Base-by-base conservation (phyloP, 2,797 vertebrate species). In the Melanotaenia trifasciata region DNA sequence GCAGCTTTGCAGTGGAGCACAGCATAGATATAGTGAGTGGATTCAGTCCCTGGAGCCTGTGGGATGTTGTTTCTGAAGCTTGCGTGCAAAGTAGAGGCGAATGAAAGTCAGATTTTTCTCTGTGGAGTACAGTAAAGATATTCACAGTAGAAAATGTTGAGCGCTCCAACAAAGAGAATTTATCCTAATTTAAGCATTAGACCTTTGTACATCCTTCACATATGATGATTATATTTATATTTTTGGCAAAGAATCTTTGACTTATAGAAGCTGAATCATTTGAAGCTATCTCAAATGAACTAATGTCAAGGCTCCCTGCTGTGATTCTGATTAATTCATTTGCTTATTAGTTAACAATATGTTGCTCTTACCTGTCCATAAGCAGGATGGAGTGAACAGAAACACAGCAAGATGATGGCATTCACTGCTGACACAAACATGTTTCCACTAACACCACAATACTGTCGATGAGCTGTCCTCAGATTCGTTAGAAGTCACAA, bases 361-460 rank as follows among this genome's bases (percentile, higher is more conserved):
- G 67, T 51, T 40, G 38, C 54, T 90, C 94, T 92, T 90, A 95
- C 95, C 94, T 95, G 94, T 82, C 91, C 92, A 74, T 57, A 83
- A 6, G 81, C 59, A 72, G 80, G 61, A 77, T 77, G 80, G n/a
- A 88, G 69, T 3, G 67, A 90, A 85, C 76, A 91, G 61, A 93
- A 74, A 45, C 79, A 90, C 64, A 93, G n/a, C 36, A 93, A 70
- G 64, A 76, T 74, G 67, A 90, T 40, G 66, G 91, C 51, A 67
- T 87, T 54, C 18, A 26, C 77, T 50, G 84, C 61, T 43, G 79
- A 83, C 10, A 47, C 79, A 76, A 88, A 83, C 94, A 94, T 95
- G 68, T 81, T 92, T 92, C 72, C 64, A 36, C 45, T 28, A 74
- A 81, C 51, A 32, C 32, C 20, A 36, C 30, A 74, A 64, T 68